Conservation (phyloP, 2,888 invertebrate genomes). For the Spilosoma lubricipeda region DNA sequence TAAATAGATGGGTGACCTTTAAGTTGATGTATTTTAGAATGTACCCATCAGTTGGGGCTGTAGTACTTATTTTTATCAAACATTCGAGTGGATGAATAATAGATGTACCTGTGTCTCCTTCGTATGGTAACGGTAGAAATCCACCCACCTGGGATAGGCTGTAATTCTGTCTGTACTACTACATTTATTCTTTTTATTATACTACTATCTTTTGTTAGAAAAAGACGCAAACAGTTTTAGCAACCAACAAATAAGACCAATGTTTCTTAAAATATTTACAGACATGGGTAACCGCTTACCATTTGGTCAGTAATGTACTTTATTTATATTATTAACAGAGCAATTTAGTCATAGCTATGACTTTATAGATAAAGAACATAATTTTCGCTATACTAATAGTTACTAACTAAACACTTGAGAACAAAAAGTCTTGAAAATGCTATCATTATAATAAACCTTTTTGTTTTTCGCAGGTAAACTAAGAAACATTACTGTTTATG, state of each 20-base stretch:
- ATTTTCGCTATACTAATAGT: neutral
- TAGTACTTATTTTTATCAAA: neutral
- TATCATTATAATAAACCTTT: neutral
- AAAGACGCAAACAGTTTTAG: neutral
- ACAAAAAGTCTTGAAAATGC: neutral
- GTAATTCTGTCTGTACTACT: neutral
- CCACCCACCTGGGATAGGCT: neutral
- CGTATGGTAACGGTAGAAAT: neutral
- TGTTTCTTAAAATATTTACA: neutral
- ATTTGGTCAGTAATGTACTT: too few species aligned
- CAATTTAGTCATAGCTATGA: neutral
- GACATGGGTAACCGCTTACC: neutral
- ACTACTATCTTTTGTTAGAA: neutral
- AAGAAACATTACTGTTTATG: constrained; percentile 8
- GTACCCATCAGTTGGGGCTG: neutral
- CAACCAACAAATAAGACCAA: neutral
- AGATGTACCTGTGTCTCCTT: neutral
- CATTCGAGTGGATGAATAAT: neutral
- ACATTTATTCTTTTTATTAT: neutral
- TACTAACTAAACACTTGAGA: neutral
- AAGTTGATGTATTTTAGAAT: neutral
- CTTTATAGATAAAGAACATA: neutral
- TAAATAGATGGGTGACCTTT: neutral
- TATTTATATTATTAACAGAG: neutral
- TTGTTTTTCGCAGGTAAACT: constrained; percentile 5